Percentiles rank a stretch among this genome's conserved stretches.
These are phyloP conservation scores for Mythimna albipuncta DNA, from an alignment of 2,888 invertebrate species.

Conservation along the genomic window DNA sequence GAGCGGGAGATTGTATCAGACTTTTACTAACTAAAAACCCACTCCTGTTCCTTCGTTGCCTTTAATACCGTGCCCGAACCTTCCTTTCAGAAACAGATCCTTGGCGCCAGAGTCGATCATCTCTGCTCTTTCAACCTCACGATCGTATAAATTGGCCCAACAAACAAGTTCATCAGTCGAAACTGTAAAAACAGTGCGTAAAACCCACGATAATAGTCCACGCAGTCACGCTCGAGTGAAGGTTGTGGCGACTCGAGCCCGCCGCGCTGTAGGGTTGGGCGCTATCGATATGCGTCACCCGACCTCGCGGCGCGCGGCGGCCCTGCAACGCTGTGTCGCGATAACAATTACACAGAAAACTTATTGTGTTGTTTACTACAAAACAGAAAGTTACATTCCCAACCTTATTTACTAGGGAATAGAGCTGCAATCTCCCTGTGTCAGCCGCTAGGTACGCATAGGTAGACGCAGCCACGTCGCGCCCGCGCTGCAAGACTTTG, in stretches of 20 bases:
- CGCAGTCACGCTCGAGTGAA: conserved; percentile 61
- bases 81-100: no score
- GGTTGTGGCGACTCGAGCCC: conserved; percentile 60
- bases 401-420: conserved; percentile 39
- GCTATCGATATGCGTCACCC: conserved; percentile 81
- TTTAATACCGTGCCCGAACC: no score
- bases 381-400: conserved; percentile 17
- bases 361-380: conserved; percentile 75
- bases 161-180: background rate
- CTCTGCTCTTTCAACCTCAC: no score
- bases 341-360: conserved; percentile 85
- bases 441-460: conserved; percentile 36
- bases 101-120: no score
- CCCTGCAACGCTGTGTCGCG: conserved; percentile 80
- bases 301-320: conserved; percentile 71
- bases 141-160: background rate
- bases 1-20: no score
- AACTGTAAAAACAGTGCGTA: conserved; percentile 40
- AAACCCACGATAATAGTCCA: conserved; percentile 20
- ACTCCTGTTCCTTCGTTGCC: no score
- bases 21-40: no score
- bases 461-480: conserved; percentile 59
- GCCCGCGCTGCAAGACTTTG: conserved; percentile 61
- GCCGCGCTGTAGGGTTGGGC: conserved; percentile 74
- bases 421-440: conserved; percentile 22